phyloP scores from a whole-genome alignment of 2,113 vertebrate species.

The Vulpes ferrilata region DNA sequence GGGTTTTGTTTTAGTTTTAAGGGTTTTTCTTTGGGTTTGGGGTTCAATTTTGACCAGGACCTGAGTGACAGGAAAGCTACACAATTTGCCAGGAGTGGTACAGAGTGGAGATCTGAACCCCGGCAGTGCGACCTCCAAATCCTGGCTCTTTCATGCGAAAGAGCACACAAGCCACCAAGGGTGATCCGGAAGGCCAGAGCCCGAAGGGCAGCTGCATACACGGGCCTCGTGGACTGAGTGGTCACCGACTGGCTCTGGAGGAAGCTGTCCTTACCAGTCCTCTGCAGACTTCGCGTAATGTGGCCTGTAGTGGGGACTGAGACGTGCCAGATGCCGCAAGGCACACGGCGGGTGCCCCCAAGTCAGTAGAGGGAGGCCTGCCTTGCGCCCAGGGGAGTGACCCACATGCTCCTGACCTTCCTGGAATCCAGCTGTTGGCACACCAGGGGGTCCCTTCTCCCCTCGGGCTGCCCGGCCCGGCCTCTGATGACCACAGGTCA shows the following conservation, averaged over 20 bases:
- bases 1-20: background rate
- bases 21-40: background rate
- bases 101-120: background rate
- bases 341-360: too few relatives aligned
- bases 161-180: fast-evolving
- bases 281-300: background rate
- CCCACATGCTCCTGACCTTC: background rate
- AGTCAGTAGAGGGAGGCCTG: background rate
- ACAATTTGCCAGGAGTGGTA: background rate
- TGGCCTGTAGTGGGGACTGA: fast-evolving
- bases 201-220: background rate
- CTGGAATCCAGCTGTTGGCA: background rate
- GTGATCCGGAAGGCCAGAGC: background rate
- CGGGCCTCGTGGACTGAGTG: background rate
- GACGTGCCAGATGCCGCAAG: background rate
- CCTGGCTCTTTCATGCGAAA: background rate
- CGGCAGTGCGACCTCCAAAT: background rate
- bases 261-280: background rate
- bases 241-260: background rate
- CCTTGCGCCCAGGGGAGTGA: background rate
- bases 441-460: background rate
- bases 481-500: background rate
- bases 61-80: background rate
- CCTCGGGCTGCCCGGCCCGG: background rate
- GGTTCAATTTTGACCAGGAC: background rate